Evolutionary conservation across 1,140 invertebrate species (phyloP).

Genomic region (Drosophila rufa): DNA sequence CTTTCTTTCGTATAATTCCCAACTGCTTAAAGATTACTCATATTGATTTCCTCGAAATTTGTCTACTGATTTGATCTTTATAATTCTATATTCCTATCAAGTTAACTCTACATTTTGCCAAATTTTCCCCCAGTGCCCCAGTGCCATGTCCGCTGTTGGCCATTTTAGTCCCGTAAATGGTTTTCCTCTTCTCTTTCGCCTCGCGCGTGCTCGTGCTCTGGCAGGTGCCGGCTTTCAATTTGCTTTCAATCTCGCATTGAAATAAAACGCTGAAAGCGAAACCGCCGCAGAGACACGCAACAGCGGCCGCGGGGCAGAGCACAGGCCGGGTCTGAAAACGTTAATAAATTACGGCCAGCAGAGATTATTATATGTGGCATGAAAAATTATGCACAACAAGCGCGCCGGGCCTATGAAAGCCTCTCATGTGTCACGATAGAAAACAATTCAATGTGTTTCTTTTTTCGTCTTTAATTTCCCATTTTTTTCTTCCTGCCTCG

Average conservation of each 20-base stretch:
- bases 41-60: no score
- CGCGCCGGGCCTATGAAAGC: slow-evolving; percentile 32
- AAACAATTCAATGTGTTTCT: slow-evolving; percentile 47
- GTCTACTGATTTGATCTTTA: not conserved
- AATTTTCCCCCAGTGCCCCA: not conserved
- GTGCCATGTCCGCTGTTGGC: slow-evolving; percentile 11
- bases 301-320: not conserved
- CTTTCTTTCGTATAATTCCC: no score
- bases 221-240: slow-evolving; percentile 63
- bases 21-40: no score
- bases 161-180: slow-evolving; percentile 17
- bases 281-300: slow-evolving; percentile 47
- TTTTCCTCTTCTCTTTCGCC: slow-evolving; percentile 18
- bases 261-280: slow-evolving; percentile 68
- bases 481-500: not conserved
- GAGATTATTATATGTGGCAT: slow-evolving; percentile 58
- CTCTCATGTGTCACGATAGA: slow-evolving; percentile 70
- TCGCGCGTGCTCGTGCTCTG: slow-evolving; percentile 18
- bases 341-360: slow-evolving; percentile 63
- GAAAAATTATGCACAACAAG: slow-evolving; percentile 56
- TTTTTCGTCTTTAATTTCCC: slow-evolving; percentile 26
- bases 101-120: no score
- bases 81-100: no score
- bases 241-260: slow-evolving; percentile 64
- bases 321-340: slow-evolving; percentile 12